A percentile compares a stretch with the other conserved stretches of the same genome.
Evolutionary conservation across 35 echinoderm and acorn worm genomes (phyloP).

Genomic region (Heliocidaris erythrogramma): DNA sequence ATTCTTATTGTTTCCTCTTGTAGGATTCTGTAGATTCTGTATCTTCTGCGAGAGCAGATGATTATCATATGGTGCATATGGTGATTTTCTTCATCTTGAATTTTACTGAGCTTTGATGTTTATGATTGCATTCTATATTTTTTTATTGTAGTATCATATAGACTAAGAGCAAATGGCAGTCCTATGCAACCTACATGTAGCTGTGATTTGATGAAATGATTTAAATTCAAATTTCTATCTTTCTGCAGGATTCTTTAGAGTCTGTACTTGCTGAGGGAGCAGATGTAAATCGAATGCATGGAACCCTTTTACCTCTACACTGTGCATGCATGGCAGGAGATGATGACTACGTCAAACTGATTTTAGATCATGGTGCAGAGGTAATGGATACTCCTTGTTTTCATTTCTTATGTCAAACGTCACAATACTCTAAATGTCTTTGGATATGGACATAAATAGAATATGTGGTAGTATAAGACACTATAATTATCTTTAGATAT

Average conservation of each 20-base stretch:
- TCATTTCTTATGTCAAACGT: too few relatives aligned
- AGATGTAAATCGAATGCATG: slow-evolving; percentile 85
- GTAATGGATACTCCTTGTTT: slow-evolving; percentile 17
- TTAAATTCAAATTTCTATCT: neutral
- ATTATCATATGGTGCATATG: too few relatives aligned
- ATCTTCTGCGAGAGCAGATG: neutral
- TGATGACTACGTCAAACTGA: slow-evolving; percentile 62
- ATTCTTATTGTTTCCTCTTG: too few relatives aligned
- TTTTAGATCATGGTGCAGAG: slow-evolving; percentile 82
- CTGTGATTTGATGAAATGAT: neutral
- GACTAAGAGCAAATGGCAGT: neutral
- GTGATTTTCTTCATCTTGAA: neutral
- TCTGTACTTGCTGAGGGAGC: slow-evolving; percentile 82
- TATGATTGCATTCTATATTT: neutral
- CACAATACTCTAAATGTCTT: too few relatives aligned
- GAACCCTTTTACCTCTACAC: slow-evolving; percentile 84
- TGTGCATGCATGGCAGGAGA: slow-evolving; percentile 92
- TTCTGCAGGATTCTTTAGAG: slow-evolving; percentile 56
- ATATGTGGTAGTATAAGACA: too few relatives aligned
- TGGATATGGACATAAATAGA: too few relatives aligned
- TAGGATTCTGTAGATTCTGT: too few relatives aligned
- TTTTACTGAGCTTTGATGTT: neutral
- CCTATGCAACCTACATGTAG: neutral
- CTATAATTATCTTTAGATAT: too few relatives aligned
- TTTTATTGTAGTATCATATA: neutral